Evolutionary conservation across 2,797 vertebrate genomes (phyloP), one percentile per base, ranked within the genome.

Genomic region (Leptodactylus fallax): DNA sequence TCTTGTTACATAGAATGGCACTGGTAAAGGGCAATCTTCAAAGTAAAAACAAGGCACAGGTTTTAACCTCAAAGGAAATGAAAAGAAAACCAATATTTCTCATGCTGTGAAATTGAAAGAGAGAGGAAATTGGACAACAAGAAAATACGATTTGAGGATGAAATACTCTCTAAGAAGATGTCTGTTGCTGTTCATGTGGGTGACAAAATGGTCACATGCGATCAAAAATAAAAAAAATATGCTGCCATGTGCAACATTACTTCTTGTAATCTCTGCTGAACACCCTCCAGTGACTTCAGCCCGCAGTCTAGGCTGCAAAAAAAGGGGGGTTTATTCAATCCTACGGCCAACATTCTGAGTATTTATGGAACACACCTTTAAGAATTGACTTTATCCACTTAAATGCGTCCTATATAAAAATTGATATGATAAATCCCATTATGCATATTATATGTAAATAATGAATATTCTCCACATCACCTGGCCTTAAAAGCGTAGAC

Each of bases 41-140:
- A 89, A 89, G 88, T 79, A 36, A 79, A 85, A 69, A 23, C 61
- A 89, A 83, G 85, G 84, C 51, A 23, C 80, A 83, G 88, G 88
- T 89, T 86, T 89, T 86, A 89, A 89, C 88, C 88, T 72, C 88
- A 83, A 89, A 83, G 88, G 88, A 89, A 89, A 89, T 89, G 76
- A 89, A 78, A 86, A 81, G 65, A 47, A 83, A 89, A 86, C 79
- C 88, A 78, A 83, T 89, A 86, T 89, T 89, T 71, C 72, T 83
- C 88, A 89, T 56, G 88, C 88, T 89, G 88, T 89, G 88, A 89
- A 89, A 86, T 78, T 89, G 72, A 89, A 86, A 86, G 88, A 60
- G 51, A 78, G 53, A 86, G 88, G 88, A 89, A 89, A 89, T 89
- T 76, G 85, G 51, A 56, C 78, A 53, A 79, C 84, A 86, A 27